phyloP scores from a whole-genome alignment of 2,113 vertebrate species.

The human (Homo sapiens) region GRCh38 chr2:87466501-87467000 shows the following conservation, averaged over 20 bases:
- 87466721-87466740: background rate
- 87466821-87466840: background rate
- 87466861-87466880: slow-evolving; percentile 33
- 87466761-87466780: background rate
- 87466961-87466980: background rate
- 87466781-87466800: background rate
- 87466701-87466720: fast-evolving
- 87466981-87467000: background rate
- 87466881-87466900: background rate
- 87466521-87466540: background rate
- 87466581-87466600: background rate
- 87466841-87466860: background rate
- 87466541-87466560: background rate
- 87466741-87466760: background rate
- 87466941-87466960: background rate
- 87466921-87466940: slow-evolving; percentile 36
- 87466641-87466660: background rate
- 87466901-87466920: background rate
- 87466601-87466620: background rate
- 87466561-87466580: no score
- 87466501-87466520: fast-evolving
- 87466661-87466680: background rate
- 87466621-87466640: background rate
- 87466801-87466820: fast-evolving
- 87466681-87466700: background rate